These are phyloP conservation scores for Rhombomys opimus DNA, from an alignment of 2,113 vertebrate species.

Conservation along the genomic window DNA sequence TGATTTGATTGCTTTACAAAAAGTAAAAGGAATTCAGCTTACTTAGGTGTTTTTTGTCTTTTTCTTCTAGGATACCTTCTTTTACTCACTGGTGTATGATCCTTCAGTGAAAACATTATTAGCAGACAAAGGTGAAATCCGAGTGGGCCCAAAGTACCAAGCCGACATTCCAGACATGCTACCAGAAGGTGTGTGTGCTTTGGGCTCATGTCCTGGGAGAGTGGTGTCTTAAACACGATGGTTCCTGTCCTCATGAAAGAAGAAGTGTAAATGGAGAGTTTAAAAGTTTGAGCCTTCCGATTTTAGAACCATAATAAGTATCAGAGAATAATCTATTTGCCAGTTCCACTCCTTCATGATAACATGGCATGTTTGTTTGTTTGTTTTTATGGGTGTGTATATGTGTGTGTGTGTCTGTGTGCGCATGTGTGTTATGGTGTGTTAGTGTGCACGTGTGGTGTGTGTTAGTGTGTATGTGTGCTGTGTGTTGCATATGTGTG, in stretches of 20 bases:
- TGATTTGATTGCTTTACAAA: slow-evolving; percentile 49
- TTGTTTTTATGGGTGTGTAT: background rate
- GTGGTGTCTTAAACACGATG: background rate
- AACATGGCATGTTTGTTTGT: background rate
- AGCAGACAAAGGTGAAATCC: slow-evolving; percentile 98
- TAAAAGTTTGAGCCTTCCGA: background rate
- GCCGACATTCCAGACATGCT: slow-evolving; percentile 98
- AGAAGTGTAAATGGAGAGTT: background rate
- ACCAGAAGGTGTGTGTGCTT: slow-evolving; percentile 89
- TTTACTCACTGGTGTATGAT: slow-evolving; percentile 98
- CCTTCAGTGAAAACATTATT: slow-evolving; percentile 97
- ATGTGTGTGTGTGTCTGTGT: background rate
- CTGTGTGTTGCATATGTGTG: too few relatives aligned
- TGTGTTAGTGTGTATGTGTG: background rate
- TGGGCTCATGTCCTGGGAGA: background rate
- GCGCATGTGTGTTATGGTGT: background rate
- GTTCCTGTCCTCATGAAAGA: background rate
- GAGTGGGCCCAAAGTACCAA: slow-evolving; percentile 98
- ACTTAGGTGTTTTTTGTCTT: slow-evolving; percentile 35
- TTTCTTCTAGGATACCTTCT: slow-evolving; percentile 94
- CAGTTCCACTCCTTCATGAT: background rate
- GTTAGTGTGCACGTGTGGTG: background rate
- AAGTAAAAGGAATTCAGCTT: background rate
- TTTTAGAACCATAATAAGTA: slow-evolving; percentile 37
- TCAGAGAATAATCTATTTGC: background rate